A percentile compares a stretch with the other conserved stretches of the same genome.
phyloP scores from a whole-genome alignment of 2,888 invertebrate genomes.

The Plagiodera versicolora region DNA sequence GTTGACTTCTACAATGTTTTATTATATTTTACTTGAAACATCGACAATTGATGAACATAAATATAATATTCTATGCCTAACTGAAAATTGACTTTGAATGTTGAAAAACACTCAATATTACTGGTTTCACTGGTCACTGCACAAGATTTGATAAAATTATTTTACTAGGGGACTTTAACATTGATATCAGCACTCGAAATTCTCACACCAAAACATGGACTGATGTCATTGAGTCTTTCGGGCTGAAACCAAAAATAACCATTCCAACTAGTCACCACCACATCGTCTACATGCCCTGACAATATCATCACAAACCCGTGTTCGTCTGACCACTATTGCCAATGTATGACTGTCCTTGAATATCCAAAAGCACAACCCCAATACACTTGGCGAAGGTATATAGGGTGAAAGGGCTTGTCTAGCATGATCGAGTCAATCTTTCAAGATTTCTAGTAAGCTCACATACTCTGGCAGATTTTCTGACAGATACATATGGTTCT shows the following conservation, averaged over 20 bases:
- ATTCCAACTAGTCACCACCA: constrained; percentile 3
- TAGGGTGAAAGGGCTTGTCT: background rate
- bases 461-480: background rate
- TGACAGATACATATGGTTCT: constrained; percentile 3
- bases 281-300: background rate
- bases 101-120: constrained; percentile 6
- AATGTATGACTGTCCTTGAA: background rate
- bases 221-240: constrained; percentile 2
- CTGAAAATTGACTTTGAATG: too few relatives aligned
- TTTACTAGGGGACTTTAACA: constrained; percentile 9
- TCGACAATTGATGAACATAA: too few relatives aligned
- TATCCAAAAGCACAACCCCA: background rate
- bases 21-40: too few relatives aligned
- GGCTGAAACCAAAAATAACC: constrained; percentile 6
- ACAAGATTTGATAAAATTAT: constrained; percentile 1
- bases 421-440: background rate
- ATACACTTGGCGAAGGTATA: background rate
- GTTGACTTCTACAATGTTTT: too few relatives aligned
- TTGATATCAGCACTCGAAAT: background rate
- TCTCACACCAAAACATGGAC: background rate
- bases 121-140: background rate
- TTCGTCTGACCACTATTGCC: background rate
- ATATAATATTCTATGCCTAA: too few relatives aligned
- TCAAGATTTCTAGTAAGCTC: background rate
- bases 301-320: constrained; percentile 3